Conservation (phyloP, 2,113 vertebrate species). For the Coryphaenoides rupestris region DNA sequence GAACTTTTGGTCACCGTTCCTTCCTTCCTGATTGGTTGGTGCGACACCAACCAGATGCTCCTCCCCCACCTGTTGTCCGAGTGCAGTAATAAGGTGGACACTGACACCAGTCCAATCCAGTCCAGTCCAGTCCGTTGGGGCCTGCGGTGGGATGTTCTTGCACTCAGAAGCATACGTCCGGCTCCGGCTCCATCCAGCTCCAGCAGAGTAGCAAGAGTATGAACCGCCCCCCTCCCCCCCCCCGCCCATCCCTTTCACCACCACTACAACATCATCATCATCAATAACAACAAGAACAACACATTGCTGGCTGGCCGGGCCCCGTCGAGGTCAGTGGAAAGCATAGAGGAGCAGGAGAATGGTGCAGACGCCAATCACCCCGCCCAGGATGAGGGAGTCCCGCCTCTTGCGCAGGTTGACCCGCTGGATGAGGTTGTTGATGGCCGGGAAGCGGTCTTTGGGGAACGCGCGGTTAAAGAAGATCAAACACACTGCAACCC, state of each 20-base stretch:
- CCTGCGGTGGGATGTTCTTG: slow-evolving; percentile 42
- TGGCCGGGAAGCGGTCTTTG: slow-evolving; percentile 91
- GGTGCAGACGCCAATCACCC: slow-evolving; percentile 89
- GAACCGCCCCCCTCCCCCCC: too few relatives aligned
- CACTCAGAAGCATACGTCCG: too few relatives aligned
- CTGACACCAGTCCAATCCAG: too few relatives aligned
- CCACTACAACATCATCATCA: too few relatives aligned
- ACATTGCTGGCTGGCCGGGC: slow-evolving; percentile 3
- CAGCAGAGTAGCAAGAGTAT: slow-evolving; percentile 17
- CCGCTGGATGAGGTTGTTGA: slow-evolving; percentile 96
- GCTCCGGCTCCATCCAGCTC: slow-evolving; percentile 31
- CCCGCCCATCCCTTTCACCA: slow-evolving; percentile 16
- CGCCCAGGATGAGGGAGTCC: slow-evolving; percentile 91
- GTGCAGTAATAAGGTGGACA: slow-evolving; percentile 57
- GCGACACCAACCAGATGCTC: slow-evolving; percentile 15
- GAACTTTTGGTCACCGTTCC: slow-evolving; percentile 60
- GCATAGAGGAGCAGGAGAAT: slow-evolving; percentile 91
- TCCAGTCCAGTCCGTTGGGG: slow-evolving; percentile 48
- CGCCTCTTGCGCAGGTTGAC: slow-evolving; percentile 94
- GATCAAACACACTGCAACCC: background rate
- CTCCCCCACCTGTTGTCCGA: slow-evolving; percentile 23
- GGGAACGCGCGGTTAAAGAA: slow-evolving; percentile 52
- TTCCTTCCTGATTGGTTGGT: slow-evolving; percentile 33
- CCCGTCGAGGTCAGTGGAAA: slow-evolving; percentile 82
- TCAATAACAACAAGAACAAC: too few relatives aligned